Percentiles rank a stretch among this genome's conserved stretches.
Conservation (phyloP, 1,140 invertebrate species). For the Heliconius hewitsoni region DNA sequence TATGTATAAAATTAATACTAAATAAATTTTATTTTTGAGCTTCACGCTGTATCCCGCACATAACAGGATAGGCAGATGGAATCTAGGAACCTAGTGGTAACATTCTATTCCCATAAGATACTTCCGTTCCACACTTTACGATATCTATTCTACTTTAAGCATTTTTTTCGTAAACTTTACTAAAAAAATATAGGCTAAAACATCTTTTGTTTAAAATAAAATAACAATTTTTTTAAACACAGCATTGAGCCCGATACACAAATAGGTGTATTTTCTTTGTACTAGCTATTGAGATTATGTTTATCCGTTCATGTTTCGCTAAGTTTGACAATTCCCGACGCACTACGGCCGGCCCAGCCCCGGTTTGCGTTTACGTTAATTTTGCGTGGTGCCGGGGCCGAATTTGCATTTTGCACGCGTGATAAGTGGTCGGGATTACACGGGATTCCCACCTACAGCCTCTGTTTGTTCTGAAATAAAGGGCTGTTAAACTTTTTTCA, state of each 20-base stretch:
- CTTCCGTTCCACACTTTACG: too few relatives aligned
- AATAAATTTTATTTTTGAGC: too few relatives aligned
- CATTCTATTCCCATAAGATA: too few relatives aligned
- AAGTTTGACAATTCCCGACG: conserved; percentile 75
- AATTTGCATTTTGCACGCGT: conserved; percentile 81
- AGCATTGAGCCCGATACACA: neutral
- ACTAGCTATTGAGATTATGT: conserved; percentile 46
- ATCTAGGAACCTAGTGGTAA: too few relatives aligned
- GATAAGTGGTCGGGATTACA: conserved; percentile 80
- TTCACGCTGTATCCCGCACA: too few relatives aligned
- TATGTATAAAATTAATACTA: too few relatives aligned
- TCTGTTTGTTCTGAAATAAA: conserved; percentile 80
- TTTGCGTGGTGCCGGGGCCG: conserved; percentile 63
- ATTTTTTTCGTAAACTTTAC: too few relatives aligned
- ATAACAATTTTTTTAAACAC: neutral
- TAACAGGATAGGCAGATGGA: too few relatives aligned
- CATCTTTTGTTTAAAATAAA: too few relatives aligned
- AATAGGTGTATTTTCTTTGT: conserved; percentile 33
- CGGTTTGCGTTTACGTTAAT: conserved; percentile 70
- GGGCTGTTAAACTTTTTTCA: conserved; percentile 81
- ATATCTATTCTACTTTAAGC: too few relatives aligned
- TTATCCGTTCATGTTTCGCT: conserved; percentile 54
- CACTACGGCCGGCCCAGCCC: conserved; percentile 47
- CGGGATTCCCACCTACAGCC: conserved; percentile 76
- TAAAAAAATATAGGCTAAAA: too few relatives aligned